These are phyloP conservation scores for Podilymbus podiceps DNA, from an alignment of 2,113 vertebrate genomes.

Conservation along the genomic window DNA sequence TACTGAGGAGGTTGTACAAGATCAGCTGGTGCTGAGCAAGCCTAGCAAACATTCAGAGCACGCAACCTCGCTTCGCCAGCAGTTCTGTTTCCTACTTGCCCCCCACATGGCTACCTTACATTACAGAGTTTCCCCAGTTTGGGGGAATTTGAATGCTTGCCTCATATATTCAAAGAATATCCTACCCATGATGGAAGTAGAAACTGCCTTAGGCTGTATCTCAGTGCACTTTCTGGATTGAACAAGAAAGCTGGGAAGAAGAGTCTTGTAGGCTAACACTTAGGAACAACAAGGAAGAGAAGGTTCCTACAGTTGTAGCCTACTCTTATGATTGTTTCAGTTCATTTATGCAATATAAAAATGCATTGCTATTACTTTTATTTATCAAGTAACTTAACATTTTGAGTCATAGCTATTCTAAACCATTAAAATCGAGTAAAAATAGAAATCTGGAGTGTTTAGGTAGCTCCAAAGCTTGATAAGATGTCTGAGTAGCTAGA, in stretches of 20 bases:
- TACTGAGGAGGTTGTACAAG: background rate
- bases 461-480: background rate
- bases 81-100: background rate
- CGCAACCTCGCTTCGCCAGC: background rate
- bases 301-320: background rate
- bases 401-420: background rate
- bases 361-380: background rate
- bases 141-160: background rate
- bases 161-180: background rate
- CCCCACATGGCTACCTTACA: accelerated
- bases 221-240: background rate
- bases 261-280: background rate
- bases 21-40: background rate
- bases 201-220: background rate
- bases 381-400: background rate
- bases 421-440: background rate
- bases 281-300: background rate
- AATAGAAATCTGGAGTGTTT: background rate
- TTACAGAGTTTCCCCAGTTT: background rate
- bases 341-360: background rate
- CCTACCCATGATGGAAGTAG: background rate
- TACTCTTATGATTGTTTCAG: background rate
- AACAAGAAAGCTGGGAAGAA: background rate
- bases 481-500: background rate
- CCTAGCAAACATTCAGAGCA: background rate